Evolutionary conservation across 2,113 vertebrate species (phyloP).

Genomic region (Limanda limanda): DNA sequence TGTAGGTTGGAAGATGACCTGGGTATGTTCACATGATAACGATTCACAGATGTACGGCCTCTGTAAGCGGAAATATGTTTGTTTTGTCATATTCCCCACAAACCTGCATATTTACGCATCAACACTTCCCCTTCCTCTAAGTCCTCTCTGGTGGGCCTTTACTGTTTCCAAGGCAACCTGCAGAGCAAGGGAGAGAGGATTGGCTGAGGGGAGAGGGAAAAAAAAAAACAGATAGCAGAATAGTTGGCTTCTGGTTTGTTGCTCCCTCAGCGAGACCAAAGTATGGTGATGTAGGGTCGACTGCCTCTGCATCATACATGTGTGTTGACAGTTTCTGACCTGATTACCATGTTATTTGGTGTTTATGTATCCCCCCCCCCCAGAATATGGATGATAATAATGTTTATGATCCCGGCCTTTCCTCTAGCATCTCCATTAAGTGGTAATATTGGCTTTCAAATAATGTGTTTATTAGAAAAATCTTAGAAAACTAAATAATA

Average conservation of each 20-base stretch:
- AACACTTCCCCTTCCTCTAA: constrained; percentile 46
- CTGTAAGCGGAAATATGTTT: constrained; percentile 16
- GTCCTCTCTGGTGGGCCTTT: constrained; percentile 70
- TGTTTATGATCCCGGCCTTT: too few species aligned
- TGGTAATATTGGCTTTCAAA: too few species aligned
- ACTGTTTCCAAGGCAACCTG: constrained; percentile 84
- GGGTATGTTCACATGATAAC: not conserved
- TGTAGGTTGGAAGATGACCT: not conserved
- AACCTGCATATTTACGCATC: constrained; percentile 56
- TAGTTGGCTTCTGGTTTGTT: not conserved
- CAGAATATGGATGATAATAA: not conserved
- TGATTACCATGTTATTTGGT: not conserved
- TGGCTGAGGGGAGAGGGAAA: constrained; percentile 29
- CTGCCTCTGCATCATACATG: not conserved
- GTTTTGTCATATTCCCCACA: constrained; percentile 32
- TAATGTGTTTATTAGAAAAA: too few species aligned
- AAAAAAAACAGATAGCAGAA: not conserved
- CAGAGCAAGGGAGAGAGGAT: constrained; percentile 46
- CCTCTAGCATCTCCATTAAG: not conserved
- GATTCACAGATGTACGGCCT: constrained; percentile 9
- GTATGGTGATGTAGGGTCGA: not conserved
- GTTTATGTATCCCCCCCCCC: not conserved
- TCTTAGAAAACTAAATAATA: not conserved
- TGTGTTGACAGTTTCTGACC: not conserved
- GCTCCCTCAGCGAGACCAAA: not conserved